phyloP scores from a whole-genome alignment of 2,113 vertebrate species.

The Aspiorhynchus laticeps region DNA sequence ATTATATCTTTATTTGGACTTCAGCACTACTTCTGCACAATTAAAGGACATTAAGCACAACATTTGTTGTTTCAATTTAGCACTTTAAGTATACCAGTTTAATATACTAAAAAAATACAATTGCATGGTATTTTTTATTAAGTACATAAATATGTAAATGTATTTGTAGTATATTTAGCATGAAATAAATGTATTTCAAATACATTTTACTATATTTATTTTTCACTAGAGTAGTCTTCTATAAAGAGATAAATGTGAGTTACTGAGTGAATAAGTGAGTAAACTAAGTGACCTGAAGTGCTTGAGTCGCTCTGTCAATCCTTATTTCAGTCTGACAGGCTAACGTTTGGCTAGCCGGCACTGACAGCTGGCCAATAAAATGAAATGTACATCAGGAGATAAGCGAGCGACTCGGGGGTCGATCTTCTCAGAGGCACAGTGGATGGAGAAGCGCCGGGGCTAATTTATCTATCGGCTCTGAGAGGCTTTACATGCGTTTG shows the following conservation, averaged over 20 bases:
- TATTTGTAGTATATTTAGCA: no score
- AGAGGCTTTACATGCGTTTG: constrained; percentile 24
- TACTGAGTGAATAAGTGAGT: not conserved
- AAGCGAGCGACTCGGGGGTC: constrained; percentile 45
- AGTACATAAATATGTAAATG: no score
- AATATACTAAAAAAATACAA: no score
- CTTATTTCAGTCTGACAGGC: constrained; percentile 38
- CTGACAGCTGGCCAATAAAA: constrained; percentile 48
- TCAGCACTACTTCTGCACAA: no score
- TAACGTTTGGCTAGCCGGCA: constrained; percentile 19
- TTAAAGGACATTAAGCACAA: no score
- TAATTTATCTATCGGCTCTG: constrained; percentile 48
- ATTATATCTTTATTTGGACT: no score
- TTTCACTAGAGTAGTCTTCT: not conserved
- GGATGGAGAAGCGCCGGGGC: constrained; percentile 39
- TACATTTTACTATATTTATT: no score
- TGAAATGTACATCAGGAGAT: constrained; percentile 45
- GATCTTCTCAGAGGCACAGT: constrained; percentile 48
- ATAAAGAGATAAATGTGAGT: not conserved
- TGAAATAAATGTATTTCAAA: no score
- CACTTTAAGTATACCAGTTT: no score
- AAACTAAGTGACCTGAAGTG: constrained; percentile 1
- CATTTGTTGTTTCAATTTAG: no score
- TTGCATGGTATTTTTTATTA: no score
- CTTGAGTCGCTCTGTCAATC: constrained; percentile 28